Percentiles rank a stretch among this genome's conserved stretches.
These are phyloP conservation scores for Halcyon badia DNA, from an alignment of 2,797 vertebrate species.

Conservation along the genomic window DNA sequence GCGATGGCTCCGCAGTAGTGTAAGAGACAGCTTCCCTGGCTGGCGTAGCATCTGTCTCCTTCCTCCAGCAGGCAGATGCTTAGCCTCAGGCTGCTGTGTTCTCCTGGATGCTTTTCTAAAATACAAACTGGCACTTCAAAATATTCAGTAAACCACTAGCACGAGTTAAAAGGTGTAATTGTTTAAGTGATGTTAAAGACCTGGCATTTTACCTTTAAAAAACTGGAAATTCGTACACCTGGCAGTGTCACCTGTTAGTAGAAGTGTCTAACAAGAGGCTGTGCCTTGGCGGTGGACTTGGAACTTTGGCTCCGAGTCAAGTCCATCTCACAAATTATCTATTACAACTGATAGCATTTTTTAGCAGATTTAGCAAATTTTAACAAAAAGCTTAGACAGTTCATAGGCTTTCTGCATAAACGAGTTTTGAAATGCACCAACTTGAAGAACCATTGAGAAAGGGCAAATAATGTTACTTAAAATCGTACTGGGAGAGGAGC, in stretches of 20 bases:
- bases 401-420: neutral
- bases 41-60: neutral
- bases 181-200: neutral
- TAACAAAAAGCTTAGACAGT: neutral
- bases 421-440: neutral
- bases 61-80: neutral
- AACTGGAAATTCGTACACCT: neutral
- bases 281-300: neutral
- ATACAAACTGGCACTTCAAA: neutral
- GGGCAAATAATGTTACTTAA: neutral
- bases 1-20: fast-evolving
- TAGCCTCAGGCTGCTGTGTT: neutral
- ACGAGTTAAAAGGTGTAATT: neutral
- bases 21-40: neutral
- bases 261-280: neutral
- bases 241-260: neutral
- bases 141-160: neutral
- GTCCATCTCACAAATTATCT: neutral
- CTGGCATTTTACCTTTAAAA: neutral
- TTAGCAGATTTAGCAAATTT: neutral
- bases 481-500: neutral
- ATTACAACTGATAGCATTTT: neutral
- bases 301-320: neutral
- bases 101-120: neutral
- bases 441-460: neutral